Conservation (phyloP, 2,797 vertebrate genomes). For the Craterocephalus amniculus region DNA sequence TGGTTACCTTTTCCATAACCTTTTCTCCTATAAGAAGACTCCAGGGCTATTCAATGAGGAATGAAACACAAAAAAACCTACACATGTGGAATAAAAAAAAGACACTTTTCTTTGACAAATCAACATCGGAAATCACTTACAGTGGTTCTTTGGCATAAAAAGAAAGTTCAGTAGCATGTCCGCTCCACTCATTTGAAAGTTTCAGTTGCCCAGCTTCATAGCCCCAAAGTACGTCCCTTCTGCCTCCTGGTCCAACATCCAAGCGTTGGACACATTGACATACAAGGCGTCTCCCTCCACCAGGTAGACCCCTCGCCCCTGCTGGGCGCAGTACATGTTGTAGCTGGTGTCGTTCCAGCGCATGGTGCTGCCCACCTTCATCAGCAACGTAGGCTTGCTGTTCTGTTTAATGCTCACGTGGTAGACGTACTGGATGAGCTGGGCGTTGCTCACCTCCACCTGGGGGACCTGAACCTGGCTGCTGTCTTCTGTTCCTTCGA, state of each 20-base stretch:
- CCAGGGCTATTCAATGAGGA: constrained; percentile 46
- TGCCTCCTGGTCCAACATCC: constrained; percentile 88
- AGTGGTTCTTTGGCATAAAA: constrained; percentile 83
- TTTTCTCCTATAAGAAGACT: constrained; percentile 18
- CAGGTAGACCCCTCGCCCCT: constrained; percentile 89
- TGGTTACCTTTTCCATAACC: constrained; percentile 11
- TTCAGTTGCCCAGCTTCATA: constrained; percentile 91
- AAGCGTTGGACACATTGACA: constrained; percentile 91
- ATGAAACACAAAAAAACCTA: constrained; percentile 42
- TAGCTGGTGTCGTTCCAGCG: constrained; percentile 89
- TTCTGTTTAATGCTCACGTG: constrained; percentile 88
- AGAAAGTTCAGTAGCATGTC: constrained; percentile 83
- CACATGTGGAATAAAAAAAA: constrained; percentile 28
- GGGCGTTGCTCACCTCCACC: constrained; percentile 83
- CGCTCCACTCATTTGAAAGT: constrained; percentile 42
- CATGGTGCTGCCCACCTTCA: constrained; percentile 94
- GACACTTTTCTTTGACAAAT: constrained; percentile 39
- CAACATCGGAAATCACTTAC: constrained; percentile 73
- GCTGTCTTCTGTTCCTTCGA: constrained; percentile 34
- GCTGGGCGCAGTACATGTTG: constrained; percentile 95
- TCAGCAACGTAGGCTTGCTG: constrained; percentile 82
- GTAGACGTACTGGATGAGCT: constrained; percentile 92
- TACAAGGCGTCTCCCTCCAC: constrained; percentile 88
- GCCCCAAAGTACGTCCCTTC: constrained; percentile 95
- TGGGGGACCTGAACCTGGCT: constrained; percentile 17